phyloP scores from a whole-genome alignment of 2,888 invertebrate genomes.

The Aphodius granarius region DNA sequence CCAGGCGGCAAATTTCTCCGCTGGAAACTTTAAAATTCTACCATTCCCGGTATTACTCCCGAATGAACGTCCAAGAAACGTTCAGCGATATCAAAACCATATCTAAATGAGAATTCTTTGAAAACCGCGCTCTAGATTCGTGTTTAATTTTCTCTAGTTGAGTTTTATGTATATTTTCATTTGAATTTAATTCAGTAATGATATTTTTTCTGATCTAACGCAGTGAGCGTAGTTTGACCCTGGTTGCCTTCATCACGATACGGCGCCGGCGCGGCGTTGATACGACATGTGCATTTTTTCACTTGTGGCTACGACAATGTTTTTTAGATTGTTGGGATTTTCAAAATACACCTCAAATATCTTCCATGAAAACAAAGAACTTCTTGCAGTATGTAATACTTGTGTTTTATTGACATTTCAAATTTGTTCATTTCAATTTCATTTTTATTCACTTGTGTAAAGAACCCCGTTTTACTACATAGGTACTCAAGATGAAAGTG shows the following conservation, averaged over 20 bases:
- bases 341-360: too few relatives aligned
- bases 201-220: not conserved
- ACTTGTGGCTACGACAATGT: too few relatives aligned
- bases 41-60: not conserved
- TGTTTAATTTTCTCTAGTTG: not conserved
- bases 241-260: not conserved
- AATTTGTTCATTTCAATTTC: too few relatives aligned
- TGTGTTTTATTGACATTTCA: too few relatives aligned
- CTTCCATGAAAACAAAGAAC: too few relatives aligned
- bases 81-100: not conserved
- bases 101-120: not conserved
- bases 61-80: not conserved
- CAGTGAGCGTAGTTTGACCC: not conserved
- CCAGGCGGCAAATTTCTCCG: not conserved
- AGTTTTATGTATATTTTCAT: not conserved
- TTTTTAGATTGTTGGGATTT: too few relatives aligned
- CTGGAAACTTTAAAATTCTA: not conserved
- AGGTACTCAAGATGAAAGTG: too few relatives aligned
- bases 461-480: too few relatives aligned
- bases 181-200: not conserved
- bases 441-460: too few relatives aligned
- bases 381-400: too few relatives aligned
- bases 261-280: not conserved
- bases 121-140: not conserved
- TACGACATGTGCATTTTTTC: too few relatives aligned